phyloP scores from a whole-genome alignment of 2,113 vertebrate genomes.

The Aplodontia rufa region DNA sequence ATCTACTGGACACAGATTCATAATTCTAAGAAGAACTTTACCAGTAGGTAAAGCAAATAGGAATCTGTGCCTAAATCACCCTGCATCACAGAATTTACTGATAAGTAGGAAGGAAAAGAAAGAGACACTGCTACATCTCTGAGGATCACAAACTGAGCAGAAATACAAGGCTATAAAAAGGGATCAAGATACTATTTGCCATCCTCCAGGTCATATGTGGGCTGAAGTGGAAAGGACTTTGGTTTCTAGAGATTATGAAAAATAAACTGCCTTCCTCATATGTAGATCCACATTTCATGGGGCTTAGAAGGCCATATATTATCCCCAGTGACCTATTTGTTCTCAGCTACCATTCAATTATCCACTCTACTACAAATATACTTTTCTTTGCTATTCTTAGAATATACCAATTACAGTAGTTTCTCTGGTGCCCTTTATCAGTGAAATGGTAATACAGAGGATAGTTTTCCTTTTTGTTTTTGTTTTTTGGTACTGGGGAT shows the following conservation, averaged over 20 bases:
- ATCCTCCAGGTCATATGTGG: background rate
- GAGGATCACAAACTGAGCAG: constrained; percentile 27
- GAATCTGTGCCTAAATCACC: background rate
- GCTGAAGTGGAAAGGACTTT: background rate
- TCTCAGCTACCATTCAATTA: background rate
- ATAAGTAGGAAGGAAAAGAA: background rate
- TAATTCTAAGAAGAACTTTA: background rate
- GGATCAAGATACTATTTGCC: background rate
- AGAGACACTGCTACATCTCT: background rate
- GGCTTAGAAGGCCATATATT: background rate
- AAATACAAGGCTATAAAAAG: background rate
- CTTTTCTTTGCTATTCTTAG: background rate
- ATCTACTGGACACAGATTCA: background rate
- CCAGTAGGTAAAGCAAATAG: background rate
- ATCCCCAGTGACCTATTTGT: background rate
- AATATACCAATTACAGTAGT: background rate
- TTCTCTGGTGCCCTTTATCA: background rate
- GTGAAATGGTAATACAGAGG: background rate
- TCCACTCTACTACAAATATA: background rate
- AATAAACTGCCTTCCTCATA: background rate
- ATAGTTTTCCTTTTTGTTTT: no score
- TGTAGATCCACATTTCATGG: background rate
- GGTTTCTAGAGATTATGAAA: background rate
- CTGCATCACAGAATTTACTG: background rate
- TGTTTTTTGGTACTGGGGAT: no score